Evolutionary conservation across 2,797 vertebrate species (phyloP), one percentile per base, ranked within the genome.

Genomic region (Hippoglossus hippoglossus): DNA sequence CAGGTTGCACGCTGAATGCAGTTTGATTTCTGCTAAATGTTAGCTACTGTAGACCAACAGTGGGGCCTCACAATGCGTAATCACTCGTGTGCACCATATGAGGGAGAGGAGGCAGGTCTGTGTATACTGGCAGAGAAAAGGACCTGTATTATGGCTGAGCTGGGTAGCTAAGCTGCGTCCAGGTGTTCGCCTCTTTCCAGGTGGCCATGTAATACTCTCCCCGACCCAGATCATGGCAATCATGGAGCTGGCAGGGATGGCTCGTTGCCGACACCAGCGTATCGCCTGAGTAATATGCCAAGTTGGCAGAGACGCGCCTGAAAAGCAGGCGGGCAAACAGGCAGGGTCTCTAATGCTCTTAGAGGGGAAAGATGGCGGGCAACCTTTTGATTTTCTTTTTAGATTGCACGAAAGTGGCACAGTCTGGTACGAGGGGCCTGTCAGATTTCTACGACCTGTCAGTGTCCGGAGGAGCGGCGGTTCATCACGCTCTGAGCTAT

Each of bases 141-240:
- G 76, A 50, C 61, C 56, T 47, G 85, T 67, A 89, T 91, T 86
- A 88, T 47, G 73, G 82, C 65, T 86, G 87, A 88, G 89, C 87
- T 62, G 60, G 73, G 78, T 65, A n/a, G 19, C 80, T 87, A 92
- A 93, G 87, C 91, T 80, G 59, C 39, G 82, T 80, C 88, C 92
- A 93, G 92, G 92, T 93, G 91, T 89, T 91, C 80, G 47, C 56
- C 78, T 87, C 81, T 82, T 87, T 91, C 89, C 93, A 93, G 92
- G 93, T 94, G 92, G 92, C 82, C 81, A 56, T 93, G 91, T 94
- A 93, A 94, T 92, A 91, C 92, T 89, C 90, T 83, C 66, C 84
- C 88, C 83, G 84, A 91, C 91, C 85, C 77, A 89, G 88, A 93
- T 93, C 89, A 92, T 84, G 91, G 91, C 83, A 91, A 91, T 93